phyloP scores from a whole-genome alignment of 2,113 vertebrate genomes.

The Eretmochelys imbricata region DNA sequence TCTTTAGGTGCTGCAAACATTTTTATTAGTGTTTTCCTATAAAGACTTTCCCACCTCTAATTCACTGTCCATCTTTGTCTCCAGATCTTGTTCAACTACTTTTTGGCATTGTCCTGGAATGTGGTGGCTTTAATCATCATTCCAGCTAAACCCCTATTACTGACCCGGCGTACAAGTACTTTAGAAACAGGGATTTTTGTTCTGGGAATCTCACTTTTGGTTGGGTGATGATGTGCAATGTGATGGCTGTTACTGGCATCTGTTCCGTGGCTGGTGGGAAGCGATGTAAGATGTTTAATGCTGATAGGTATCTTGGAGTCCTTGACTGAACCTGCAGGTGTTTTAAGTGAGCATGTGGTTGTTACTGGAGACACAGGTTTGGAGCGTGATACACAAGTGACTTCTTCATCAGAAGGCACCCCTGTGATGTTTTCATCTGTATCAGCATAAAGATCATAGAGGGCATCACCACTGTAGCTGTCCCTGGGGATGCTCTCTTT shows the following conservation, averaged over 20 bases:
- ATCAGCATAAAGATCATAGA: conserved; percentile 87
- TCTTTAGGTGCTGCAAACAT: conserved; percentile 45
- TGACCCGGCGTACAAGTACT: conserved; percentile 90
- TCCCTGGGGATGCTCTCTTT: conserved; percentile 83
- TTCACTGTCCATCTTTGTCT: conserved; percentile 3
- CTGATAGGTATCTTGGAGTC: conserved; percentile 95
- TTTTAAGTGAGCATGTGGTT: conserved; percentile 79
- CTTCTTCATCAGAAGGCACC: conserved; percentile 73
- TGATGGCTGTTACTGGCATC: conserved; percentile 79
- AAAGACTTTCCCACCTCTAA: neutral
- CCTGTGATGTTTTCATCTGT: conserved; percentile 76
- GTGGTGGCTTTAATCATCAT: conserved; percentile 75
- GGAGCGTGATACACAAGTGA: conserved; percentile 78
- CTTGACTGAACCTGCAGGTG: conserved; percentile 80
- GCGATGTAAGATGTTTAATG: conserved; percentile 89
- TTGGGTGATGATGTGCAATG: conserved; percentile 79
- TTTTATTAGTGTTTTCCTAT: conserved; percentile 8
- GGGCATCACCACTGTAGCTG: conserved; percentile 84
- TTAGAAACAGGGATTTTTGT: conserved; percentile 97
- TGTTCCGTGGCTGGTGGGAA: conserved; percentile 86
- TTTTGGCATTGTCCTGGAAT: conserved; percentile 85
- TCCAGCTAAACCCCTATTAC: conserved; percentile 84
- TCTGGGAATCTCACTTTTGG: conserved; percentile 88
- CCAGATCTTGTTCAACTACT: conserved; percentile 73
- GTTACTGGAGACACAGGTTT: conserved; percentile 85